These are phyloP conservation scores for Limenitis camilla DNA, from an alignment of 2,888 invertebrate species.

Conservation along the genomic window DNA sequence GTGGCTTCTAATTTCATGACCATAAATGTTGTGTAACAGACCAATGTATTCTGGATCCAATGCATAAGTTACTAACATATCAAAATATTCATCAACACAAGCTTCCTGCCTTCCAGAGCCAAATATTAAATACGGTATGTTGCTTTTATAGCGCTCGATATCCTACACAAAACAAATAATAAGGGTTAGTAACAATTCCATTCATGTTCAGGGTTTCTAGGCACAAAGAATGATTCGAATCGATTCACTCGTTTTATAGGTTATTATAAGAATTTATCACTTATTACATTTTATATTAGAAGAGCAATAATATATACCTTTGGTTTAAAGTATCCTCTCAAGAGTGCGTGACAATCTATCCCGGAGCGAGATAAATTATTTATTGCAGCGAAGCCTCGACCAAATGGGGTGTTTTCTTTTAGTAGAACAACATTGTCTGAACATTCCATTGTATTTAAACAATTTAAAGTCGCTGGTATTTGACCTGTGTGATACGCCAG, in stretches of 20 bases:
- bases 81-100: conserved; percentile 46
- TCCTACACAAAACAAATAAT: conserved; percentile 30
- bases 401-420: neutral
- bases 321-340: conserved; percentile 42
- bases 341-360: conserved; percentile 41
- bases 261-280: too few relatives aligned
- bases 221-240: too few relatives aligned
- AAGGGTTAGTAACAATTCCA: too few relatives aligned
- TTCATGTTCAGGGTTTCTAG: too few relatives aligned
- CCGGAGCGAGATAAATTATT: conserved; percentile 48
- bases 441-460: neutral
- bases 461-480: neutral
- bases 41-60: conserved; percentile 67
- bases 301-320: too few relatives aligned
- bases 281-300: too few relatives aligned
- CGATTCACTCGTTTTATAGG: too few relatives aligned
- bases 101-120: conserved; percentile 74
- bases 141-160: conserved; percentile 33
- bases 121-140: conserved; percentile 63
- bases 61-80: conserved; percentile 38
- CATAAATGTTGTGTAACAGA: conserved; percentile 62
- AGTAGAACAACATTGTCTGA: neutral
- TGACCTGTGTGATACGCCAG: neutral
- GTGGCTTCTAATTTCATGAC: conserved; percentile 69
- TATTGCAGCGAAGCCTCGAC: conserved; percentile 29